phyloP scores from a whole-genome alignment of 2,888 invertebrate genomes.

The Digitonthophagus gazella region DNA sequence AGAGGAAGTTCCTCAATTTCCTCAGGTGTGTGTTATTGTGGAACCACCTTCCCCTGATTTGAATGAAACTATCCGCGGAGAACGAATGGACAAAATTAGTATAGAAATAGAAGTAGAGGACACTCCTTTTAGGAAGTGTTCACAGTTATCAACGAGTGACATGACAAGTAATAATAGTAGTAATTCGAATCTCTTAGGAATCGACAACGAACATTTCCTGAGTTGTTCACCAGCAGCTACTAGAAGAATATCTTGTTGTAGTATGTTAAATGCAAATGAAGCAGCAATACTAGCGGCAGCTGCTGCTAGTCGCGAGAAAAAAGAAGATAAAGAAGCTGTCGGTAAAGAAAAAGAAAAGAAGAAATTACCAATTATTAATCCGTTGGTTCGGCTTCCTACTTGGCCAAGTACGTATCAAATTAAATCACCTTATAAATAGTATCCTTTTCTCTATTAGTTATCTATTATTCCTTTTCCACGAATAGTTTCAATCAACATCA shows the following conservation, averaged over 20 bases:
- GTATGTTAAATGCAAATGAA: conserved; percentile 75
- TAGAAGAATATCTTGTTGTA: conserved; percentile 87
- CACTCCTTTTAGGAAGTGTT: conserved; percentile 43
- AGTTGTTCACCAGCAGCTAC: conserved; percentile 83
- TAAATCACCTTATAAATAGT: too few species aligned
- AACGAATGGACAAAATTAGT: conserved; percentile 44
- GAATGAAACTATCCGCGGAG: conserved; percentile 54
- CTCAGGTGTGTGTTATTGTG: conserved; percentile 71
- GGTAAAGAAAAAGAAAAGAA: conserved; percentile 57
- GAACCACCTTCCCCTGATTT: conserved; percentile 73
- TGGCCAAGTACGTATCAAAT: conserved; percentile 78
- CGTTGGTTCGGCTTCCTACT: conserved; percentile 79
- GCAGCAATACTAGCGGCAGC: conserved; percentile 60
- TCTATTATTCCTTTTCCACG: not conserved
- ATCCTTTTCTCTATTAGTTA: not conserved
- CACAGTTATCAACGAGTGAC: conserved; percentile 45
- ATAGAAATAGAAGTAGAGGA: conserved; percentile 46
- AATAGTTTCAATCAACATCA: not conserved
- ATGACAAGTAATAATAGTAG: conserved; percentile 47
- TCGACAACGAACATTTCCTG: conserved; percentile 66
- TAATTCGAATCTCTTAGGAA: conserved; percentile 40
- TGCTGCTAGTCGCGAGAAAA: conserved; percentile 50
- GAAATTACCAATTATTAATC: conserved; percentile 87
- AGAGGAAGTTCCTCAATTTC: conserved; percentile 40
- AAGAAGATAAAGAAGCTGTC: conserved; percentile 46